phyloP scores from a whole-genome alignment of 2,113 vertebrate genomes.

The Ciconia boyciana region DNA sequence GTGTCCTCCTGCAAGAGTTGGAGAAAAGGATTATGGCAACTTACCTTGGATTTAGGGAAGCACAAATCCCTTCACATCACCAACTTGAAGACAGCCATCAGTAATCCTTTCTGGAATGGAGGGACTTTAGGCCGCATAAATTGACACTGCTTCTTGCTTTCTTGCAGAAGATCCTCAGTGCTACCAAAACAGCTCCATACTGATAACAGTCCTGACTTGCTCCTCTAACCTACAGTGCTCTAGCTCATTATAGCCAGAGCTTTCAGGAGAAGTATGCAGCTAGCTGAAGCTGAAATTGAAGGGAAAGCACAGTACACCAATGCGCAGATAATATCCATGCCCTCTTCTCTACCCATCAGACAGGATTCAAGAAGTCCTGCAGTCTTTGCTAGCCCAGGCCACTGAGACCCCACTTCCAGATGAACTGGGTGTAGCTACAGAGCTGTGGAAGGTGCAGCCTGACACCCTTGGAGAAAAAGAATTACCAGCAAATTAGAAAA shows the following conservation, averaged over 20 bases:
- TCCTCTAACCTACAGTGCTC: background rate
- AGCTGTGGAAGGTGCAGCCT: background rate
- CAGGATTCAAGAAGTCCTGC: background rate
- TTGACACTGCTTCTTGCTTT: background rate
- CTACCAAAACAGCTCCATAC: background rate
- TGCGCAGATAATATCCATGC: background rate
- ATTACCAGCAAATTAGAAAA: background rate
- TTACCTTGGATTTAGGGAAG: background rate
- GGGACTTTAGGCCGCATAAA: background rate
- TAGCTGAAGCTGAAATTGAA: background rate
- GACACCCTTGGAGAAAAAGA: background rate
- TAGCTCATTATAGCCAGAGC: background rate
- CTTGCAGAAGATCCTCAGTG: background rate
- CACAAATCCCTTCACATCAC: background rate
- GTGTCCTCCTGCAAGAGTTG: background rate
- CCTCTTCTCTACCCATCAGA: background rate
- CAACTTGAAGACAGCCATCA: background rate
- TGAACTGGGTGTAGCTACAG: background rate
- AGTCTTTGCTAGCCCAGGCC: background rate
- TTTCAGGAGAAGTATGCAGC: background rate
- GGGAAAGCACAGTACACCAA: background rate
- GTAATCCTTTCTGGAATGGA: background rate
- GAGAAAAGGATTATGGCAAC: conserved; percentile 6
- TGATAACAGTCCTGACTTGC: background rate
- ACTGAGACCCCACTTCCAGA: background rate